Percentiles rank a stretch among this genome's conserved stretches.
phyloP scores from a whole-genome alignment of 2,797 vertebrate genomes.

The Muscicapa striata region DNA sequence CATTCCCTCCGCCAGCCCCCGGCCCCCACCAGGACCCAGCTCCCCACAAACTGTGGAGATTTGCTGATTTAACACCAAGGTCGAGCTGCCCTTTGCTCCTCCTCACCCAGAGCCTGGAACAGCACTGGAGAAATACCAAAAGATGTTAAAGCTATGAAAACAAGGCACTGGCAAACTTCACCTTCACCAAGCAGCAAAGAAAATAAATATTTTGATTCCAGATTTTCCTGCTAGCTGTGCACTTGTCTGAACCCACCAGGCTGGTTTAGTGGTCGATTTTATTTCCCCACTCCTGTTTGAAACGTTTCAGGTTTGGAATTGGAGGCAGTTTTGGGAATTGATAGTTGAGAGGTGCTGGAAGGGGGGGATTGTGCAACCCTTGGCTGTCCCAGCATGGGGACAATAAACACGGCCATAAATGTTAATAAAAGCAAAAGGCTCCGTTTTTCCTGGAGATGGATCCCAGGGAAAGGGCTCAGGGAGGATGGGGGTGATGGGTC shows the following conservation, averaged over 20 bases:
- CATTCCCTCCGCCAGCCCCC: neutral
- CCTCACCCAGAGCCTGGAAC: slow-evolving; percentile 12
- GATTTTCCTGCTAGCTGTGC: neutral
- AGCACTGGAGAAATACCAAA: slow-evolving; percentile 14
- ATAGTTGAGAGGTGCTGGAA: neutral
- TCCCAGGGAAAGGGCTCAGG: neutral
- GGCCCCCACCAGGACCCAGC: neutral
- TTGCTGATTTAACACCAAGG: neutral
- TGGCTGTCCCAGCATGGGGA: slow-evolving; percentile 2
- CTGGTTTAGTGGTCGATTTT: neutral
- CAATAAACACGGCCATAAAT: slow-evolving; percentile 19
- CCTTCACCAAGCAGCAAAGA: neutral
- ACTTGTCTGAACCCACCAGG: neutral
- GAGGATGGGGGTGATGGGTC: neutral
- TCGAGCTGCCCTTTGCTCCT: slow-evolving; percentile 23
- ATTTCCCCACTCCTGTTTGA: neutral
- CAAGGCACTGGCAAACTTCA: neutral
- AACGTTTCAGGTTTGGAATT: neutral
- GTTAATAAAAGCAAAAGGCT: slow-evolving; percentile 5
- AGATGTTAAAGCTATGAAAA: slow-evolving; percentile 35
- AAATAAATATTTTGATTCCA: neutral
- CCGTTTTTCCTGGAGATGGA: neutral
- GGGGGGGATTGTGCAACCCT: accelerated
- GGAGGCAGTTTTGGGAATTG: slow-evolving; percentile 44
- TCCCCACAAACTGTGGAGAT: neutral